Conservation (phyloP, 2,113 vertebrate species). For the Brachyistius frenatus region DNA sequence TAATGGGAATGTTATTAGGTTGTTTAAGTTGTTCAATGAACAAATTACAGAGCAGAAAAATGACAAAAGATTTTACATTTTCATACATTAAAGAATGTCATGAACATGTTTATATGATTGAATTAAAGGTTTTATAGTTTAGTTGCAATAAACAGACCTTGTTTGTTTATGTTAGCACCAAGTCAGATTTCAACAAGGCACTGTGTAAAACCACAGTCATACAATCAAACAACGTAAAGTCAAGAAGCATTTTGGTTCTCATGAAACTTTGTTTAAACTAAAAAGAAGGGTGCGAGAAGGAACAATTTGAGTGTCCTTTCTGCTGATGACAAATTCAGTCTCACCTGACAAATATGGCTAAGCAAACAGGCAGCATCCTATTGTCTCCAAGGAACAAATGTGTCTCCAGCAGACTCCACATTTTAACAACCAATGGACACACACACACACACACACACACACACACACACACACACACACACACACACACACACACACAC, state of each 20-base stretch:
- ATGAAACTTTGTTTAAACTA: not conserved
- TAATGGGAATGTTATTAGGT: too few species aligned
- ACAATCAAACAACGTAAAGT: conserved; percentile 5
- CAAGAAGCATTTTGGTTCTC: not conserved
- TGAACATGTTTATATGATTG: too few species aligned
- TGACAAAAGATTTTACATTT: not conserved
- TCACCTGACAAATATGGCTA: conserved; percentile 37
- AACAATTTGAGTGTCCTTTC: not conserved
- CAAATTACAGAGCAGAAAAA: not conserved
- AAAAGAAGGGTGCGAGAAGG: not conserved
- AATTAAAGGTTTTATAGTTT: not conserved
- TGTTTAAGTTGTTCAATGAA: too few species aligned
- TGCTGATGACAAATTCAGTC: conserved; percentile 16
- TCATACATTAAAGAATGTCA: too few species aligned
- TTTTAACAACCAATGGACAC: conserved; percentile 15
- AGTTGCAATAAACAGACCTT: not conserved
- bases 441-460: conserved; percentile 27
- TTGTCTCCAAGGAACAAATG: conserved; percentile 24
- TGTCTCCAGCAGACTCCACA: conserved; percentile 25
- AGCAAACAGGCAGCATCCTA: conserved; percentile 2
- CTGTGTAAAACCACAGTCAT: not conserved
- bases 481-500: conserved; percentile 30
- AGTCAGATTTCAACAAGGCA: not conserved
- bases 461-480: conserved; percentile 16
- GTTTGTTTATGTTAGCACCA: not conserved